phyloP scores from a whole-genome alignment of 2,888 invertebrate genomes.

The Epirrhoe alternata region DNA sequence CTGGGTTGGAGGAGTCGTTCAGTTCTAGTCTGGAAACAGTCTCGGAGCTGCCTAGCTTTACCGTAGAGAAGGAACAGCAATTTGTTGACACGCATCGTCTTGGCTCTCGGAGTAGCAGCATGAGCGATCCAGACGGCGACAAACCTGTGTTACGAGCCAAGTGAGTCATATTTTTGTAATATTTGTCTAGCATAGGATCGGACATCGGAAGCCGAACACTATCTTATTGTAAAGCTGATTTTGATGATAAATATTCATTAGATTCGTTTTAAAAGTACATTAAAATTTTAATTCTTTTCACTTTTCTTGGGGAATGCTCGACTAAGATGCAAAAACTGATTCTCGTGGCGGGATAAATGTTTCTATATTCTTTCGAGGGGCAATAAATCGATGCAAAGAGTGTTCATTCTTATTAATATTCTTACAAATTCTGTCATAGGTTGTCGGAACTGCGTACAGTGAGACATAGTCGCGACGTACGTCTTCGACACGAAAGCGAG shows the following conservation, averaged over 20 bases:
- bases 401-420: too few species aligned
- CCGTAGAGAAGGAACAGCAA: conserved; percentile 62
- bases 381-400: too few species aligned
- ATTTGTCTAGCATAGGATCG: too few species aligned
- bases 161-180: conserved; percentile 64
- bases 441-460: conserved; percentile 90
- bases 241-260: too few species aligned
- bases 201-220: too few species aligned
- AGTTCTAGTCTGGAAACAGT: conserved; percentile 61
- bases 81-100: conserved; percentile 73
- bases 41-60: conserved; percentile 63
- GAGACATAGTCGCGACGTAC: conserved; percentile 90
- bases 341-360: too few species aligned
- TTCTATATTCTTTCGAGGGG: too few species aligned
- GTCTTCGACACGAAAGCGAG: conserved; percentile 90
- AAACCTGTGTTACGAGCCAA: conserved; percentile 79
- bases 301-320: too few species aligned
- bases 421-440: conserved; percentile 63
- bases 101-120: conserved; percentile 73
- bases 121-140: conserved; percentile 73
- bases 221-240: too few species aligned
- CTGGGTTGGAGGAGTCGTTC: conserved; percentile 60
- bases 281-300: too few species aligned
- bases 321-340: too few species aligned
- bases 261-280: too few species aligned